Percentiles rank a stretch among this genome's conserved stretches.
Conservation (phyloP, 1,140 invertebrate genomes). For the Drosophila seguyi region DNA sequence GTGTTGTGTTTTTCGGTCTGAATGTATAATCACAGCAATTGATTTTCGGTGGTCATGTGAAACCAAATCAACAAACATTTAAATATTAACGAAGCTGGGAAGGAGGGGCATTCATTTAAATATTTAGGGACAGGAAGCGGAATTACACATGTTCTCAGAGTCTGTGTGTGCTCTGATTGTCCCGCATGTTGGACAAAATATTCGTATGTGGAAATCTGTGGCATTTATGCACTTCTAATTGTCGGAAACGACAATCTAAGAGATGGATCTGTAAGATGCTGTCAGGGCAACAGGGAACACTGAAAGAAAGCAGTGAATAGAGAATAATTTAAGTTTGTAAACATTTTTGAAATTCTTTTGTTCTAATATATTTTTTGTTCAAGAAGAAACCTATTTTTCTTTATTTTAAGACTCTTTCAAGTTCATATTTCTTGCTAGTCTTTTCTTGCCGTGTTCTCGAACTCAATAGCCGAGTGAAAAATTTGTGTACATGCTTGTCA, state of each 20-base stretch:
- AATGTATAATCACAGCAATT: conserved; percentile 63
- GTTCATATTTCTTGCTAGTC: not conserved
- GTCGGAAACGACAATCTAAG: conserved; percentile 11
- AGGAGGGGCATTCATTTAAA: conserved; percentile 7
- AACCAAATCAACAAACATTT: conserved; percentile 12
- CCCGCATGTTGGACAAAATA: conserved; percentile 19
- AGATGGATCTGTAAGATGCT: conserved; percentile 3
- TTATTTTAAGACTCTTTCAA: not conserved
- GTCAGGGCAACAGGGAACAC: not conserved
- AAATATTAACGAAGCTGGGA: conserved; percentile 4
- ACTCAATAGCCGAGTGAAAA: not conserved
- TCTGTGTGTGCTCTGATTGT: conserved; percentile 9
- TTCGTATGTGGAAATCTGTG: conserved; percentile 15
- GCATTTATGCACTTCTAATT: conserved; percentile 30
- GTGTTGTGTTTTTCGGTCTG: conserved; percentile 7
- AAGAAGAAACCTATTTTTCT: not conserved
- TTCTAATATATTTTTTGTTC: no score
- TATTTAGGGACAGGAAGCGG: conserved; percentile 7
- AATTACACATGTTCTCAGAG: conserved; percentile 7
- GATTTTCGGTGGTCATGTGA: conserved; percentile 48
- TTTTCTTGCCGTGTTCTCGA: not conserved
- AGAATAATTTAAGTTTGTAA: not conserved
- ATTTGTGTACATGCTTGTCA: conserved; percentile 12
- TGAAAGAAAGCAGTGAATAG: not conserved
- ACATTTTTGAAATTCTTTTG: no score